Conservation (phyloP, 2,797 vertebrate genomes). For the Linurgus olivaceus region DNA sequence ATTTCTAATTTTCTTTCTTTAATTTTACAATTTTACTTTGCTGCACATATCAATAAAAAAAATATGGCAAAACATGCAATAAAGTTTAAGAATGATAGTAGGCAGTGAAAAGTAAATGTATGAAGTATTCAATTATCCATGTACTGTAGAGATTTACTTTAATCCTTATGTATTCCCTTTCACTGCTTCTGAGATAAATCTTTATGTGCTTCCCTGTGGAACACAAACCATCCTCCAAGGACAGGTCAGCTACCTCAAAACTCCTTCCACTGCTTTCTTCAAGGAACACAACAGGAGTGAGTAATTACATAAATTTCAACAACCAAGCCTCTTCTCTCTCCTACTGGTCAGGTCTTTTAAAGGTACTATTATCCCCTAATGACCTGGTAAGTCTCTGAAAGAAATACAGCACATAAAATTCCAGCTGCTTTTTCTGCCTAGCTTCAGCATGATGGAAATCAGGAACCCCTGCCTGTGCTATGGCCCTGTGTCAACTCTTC, state of each 20-base stretch:
- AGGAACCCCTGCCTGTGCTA: neutral
- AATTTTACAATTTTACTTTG: neutral
- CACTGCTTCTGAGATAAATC: neutral
- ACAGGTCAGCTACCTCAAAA: constrained; percentile 31
- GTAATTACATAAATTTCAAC: constrained; percentile 15
- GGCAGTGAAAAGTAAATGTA: neutral
- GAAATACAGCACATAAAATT: neutral
- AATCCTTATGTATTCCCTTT: neutral
- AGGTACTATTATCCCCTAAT: constrained; percentile 11
- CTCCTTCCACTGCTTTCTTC: neutral
- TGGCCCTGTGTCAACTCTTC: neutral
- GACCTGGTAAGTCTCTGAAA: constrained; percentile 19
- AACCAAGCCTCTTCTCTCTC: neutral
- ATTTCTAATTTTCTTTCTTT: neutral
- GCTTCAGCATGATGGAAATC: neutral
- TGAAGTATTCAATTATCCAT: neutral
- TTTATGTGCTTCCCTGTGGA: neutral
- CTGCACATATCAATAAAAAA: neutral
- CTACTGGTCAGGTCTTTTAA: constrained; percentile 28
- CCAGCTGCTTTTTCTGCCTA: neutral
- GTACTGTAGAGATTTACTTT: neutral
- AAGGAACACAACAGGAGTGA: neutral
- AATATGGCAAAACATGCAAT: neutral
- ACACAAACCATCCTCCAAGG: neutral
- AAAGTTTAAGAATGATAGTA: neutral